Base-by-base conservation (phyloP, 2,797 vertebrate genomes). In the Vipera latastei region DNA sequence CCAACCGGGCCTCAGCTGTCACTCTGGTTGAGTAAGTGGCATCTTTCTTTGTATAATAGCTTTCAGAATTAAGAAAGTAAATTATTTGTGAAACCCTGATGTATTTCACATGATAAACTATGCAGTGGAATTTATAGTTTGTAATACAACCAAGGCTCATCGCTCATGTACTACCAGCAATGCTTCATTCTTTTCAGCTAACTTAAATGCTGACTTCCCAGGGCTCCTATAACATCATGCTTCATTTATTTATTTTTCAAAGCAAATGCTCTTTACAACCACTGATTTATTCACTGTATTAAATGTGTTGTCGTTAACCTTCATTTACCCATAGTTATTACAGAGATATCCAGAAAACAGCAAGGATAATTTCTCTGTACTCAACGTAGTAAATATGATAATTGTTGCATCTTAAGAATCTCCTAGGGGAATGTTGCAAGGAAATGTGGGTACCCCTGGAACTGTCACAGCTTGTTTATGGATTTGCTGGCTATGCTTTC, bases 171-270 rank as follows among this genome's bases (percentile, higher is more conserved):
- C 5, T 90, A 1, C 91, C 89, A 91, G 9, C 59, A 18, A 1
- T 63, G 7, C 28, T 87, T 89, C 90, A 3, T 57, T 90, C 18
- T 90, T 91, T 32, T 0, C 89, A 38, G 9, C 32, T 90, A 91
- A 89, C 2, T 91, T 94, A 90, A 51, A 63, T 91, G 93, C 88
- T 94, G 90, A 93, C 28, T 55, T 94, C 93, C 92, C 90, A 73
- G 28, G 56, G 59, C 1, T 90, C 73, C 61, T 93, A 25, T 94
- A 87, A 25, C 7, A 91, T 94, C 2, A 94, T 48, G 20, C 90
- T 93, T 86, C 90, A 63, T 93, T 94, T 93, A 22, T 93, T 94
- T 93, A 16, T 93, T 93, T 90, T 91, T 95, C 88, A 89, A 87
- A 92, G 89, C 3, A 89, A 78, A 90, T 5, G 38, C 86, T 3